phyloP scores from a whole-genome alignment of 64 coral and sea anemone species.

The Stichodactyla mertensii region DNA sequence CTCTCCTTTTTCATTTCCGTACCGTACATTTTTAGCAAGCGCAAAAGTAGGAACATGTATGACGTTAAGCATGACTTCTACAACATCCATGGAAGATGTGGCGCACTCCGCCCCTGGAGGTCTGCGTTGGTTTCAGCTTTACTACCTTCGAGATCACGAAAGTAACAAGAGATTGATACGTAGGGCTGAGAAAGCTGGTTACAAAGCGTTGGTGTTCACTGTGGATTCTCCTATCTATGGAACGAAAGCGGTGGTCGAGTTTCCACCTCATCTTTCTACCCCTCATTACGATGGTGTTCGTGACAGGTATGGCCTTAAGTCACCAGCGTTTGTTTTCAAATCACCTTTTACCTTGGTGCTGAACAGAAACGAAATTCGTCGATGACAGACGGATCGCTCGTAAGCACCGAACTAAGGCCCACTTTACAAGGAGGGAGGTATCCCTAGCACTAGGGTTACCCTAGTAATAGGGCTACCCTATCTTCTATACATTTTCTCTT shows the following conservation, averaged over 20 bases:
- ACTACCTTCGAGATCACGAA: background rate
- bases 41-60: background rate
- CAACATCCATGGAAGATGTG: conserved; percentile 10
- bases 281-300: conserved; percentile 7
- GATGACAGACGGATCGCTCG: no score
- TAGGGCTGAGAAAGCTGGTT: conserved; percentile 9
- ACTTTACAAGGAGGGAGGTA: no score
- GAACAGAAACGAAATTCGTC: no score
- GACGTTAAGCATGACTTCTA: background rate
- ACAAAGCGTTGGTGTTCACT: conserved; percentile 26
- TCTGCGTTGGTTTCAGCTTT: conserved; percentile 21
- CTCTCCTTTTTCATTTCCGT: background rate
- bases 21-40: background rate
- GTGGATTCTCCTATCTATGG: background rate
- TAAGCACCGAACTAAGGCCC: no score
- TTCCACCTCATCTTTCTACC: no score
- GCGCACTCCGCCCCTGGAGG: background rate
- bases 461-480: no score
- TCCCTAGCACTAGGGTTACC: no score
- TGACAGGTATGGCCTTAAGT: background rate
- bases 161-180: background rate
- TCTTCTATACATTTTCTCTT: no score
- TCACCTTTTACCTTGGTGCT: no score
- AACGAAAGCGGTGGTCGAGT: no score
- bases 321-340: no score